Percentiles rank a stretch among this genome's conserved stretches.
phyloP scores from a whole-genome alignment of 2,888 invertebrate genomes.

The Microdon myrmicae region DNA sequence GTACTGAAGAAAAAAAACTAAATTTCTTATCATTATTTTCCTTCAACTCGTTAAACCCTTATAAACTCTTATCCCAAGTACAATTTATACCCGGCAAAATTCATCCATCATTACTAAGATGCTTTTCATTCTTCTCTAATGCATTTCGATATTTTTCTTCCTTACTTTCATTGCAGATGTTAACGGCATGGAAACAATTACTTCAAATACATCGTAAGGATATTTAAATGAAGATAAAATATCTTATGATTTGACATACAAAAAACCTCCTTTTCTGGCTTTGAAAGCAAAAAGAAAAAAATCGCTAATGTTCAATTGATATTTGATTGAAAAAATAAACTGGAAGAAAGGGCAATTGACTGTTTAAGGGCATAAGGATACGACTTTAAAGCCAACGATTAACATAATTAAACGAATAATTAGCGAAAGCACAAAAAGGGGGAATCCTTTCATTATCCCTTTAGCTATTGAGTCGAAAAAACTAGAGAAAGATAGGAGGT shows the following conservation, averaged over 20 bases:
- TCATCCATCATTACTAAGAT: too few species aligned
- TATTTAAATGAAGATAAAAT: constrained; percentile 41
- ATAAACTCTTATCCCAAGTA: too few species aligned
- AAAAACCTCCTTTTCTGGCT: constrained; percentile 7
- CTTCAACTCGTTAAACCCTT: too few species aligned
- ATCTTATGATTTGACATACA: constrained; percentile 7
- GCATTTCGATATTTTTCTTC: constrained; percentile 1
- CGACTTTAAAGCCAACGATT: neutral
- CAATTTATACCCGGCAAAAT: too few species aligned
- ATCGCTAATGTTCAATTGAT: constrained; percentile 17
- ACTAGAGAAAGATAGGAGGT: constrained; percentile 11
- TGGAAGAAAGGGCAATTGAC: neutral
- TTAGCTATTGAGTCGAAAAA: constrained; percentile 30
- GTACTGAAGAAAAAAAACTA: too few species aligned
- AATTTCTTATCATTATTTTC: too few species aligned
- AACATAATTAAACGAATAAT: constrained; percentile 6
- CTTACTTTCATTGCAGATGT: constrained; percentile 34
- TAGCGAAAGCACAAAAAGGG: neutral
- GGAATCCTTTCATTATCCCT: neutral
- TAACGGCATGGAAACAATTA: constrained; percentile 45
- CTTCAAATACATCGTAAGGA: constrained; percentile 46
- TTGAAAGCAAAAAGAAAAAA: too few species aligned
- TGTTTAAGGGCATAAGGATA: too few species aligned
- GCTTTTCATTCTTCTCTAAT: constrained; percentile 7
- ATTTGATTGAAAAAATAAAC: constrained; percentile 25